A percentile compares a stretch with the other conserved stretches of the same genome.
phyloP scores from a whole-genome alignment of 2,888 invertebrate species.

The Strigamia maritima region DNA sequence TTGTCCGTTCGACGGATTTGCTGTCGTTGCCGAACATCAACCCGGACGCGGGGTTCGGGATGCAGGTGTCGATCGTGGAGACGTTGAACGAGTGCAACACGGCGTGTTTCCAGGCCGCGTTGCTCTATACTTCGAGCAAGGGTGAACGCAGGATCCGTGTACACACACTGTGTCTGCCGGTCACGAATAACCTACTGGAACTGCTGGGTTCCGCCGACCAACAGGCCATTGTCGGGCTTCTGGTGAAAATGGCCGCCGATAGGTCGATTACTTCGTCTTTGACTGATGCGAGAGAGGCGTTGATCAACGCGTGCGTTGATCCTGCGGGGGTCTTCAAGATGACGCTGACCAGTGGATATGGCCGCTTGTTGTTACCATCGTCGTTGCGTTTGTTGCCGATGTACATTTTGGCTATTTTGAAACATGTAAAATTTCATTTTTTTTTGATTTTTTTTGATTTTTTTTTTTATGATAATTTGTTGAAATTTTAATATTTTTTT shows the following conservation, averaged over 20 bases:
- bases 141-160: slow-evolving; percentile 95
- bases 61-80: slow-evolving; percentile 96
- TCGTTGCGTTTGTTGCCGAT: slow-evolving; percentile 79
- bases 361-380: slow-evolving; percentile 68
- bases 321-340: slow-evolving; percentile 72
- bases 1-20: slow-evolving; percentile 95
- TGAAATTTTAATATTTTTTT: neutral
- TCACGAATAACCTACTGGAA: slow-evolving; percentile 77
- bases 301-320: slow-evolving; percentile 92
- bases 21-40: slow-evolving; percentile 94
- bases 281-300: slow-evolving; percentile 90
- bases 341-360: slow-evolving; percentile 55
- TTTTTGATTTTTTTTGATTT: slow-evolving; percentile 34
- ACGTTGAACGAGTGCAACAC: slow-evolving; percentile 77
- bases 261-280: slow-evolving; percentile 79
- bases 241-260: slow-evolving; percentile 97
- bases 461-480: neutral
- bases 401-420: slow-evolving; percentile 82
- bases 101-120: slow-evolving; percentile 95
- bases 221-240: slow-evolving; percentile 83
- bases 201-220: slow-evolving; percentile 86
- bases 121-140: slow-evolving; percentile 92
- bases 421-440: slow-evolving; percentile 66
- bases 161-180: slow-evolving; percentile 92
- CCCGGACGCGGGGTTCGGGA: slow-evolving; percentile 96